A percentile compares a stretch with the other conserved stretches of the same genome.
Evolutionary conservation across 2,888 invertebrate species (phyloP).

Genomic region (Rhagophthalmus giganteus): DNA sequence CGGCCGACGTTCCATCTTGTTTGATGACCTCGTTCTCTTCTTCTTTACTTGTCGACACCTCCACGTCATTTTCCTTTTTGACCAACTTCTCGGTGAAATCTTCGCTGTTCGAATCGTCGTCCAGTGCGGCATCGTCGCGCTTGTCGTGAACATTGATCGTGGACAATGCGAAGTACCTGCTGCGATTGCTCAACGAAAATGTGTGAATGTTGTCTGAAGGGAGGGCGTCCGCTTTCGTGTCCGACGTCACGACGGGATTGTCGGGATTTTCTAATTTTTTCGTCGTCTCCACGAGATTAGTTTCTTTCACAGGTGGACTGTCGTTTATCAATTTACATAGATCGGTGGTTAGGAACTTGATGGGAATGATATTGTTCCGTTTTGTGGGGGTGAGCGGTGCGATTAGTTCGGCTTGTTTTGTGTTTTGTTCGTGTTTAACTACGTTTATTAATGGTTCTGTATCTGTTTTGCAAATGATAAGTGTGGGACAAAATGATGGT

Average conservation of each 20-base stretch:
- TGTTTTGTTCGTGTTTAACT: background rate
- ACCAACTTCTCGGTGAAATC: slow-evolving; percentile 34
- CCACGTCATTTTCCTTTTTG: slow-evolving; percentile 35
- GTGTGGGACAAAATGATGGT: background rate
- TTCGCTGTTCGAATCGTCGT: slow-evolving; percentile 41
- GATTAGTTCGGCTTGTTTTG: background rate
- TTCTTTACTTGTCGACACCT: slow-evolving; percentile 11
- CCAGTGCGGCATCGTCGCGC: slow-evolving; percentile 39
- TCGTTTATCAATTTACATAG: slow-evolving; percentile 23
- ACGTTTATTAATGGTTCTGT: background rate
- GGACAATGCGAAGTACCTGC: slow-evolving; percentile 40
- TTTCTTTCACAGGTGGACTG: background rate
- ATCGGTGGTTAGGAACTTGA: slow-evolving; percentile 33
- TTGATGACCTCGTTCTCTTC: slow-evolving; percentile 4
- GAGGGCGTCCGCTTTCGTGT: background rate
- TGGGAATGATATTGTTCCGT: slow-evolving; percentile 32
- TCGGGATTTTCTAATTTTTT: background rate
- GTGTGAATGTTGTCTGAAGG: background rate
- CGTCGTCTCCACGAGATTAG: slow-evolving; percentile 1
- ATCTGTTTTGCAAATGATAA: background rate
- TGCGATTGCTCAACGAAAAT: slow-evolving; percentile 7
- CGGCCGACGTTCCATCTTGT: slow-evolving; percentile 7
- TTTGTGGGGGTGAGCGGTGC: slow-evolving; percentile 25
- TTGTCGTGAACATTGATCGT: slow-evolving; percentile 42
- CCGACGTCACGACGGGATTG: background rate